Base-by-base conservation (phyloP, 2,888 invertebrate species). In the Abrostola tripartita region DNA sequence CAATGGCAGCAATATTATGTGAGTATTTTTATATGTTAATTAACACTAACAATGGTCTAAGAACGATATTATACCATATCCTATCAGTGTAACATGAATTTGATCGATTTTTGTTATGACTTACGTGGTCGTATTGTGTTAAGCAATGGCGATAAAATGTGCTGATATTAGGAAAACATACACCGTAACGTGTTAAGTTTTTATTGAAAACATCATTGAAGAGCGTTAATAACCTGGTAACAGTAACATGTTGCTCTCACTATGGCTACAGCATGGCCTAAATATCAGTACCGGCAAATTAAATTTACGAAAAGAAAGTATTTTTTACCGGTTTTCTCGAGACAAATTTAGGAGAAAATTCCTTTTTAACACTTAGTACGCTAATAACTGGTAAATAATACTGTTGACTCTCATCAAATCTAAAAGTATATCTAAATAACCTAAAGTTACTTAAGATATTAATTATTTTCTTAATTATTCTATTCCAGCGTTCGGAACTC, bases 1-100 rank as follows among this genome's bases (percentile, higher is more conserved):
- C 99, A 57, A 95, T 98, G 89, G 99, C 98, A 81, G 98, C 98
- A 61, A 97, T 99, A 87, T 95, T 99, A 84, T 98, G 99, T 99
- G 95, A 97, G 98, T 96, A 85, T 72, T 72, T 69, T 42, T 52
- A 42, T 35, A 41, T 49, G 65, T 24, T 65, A 68, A 56, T 65
- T 55, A 61, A 12, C 59, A 63, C 61, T 58, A 24, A 65, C 11
- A 60, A 11, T 61, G 40, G 24, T 60, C 42, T 60, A 52, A 50
- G 24, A 68, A 49, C 24, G 24, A 41, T 37, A 35, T 38, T n/a
- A 52, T 24, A 54, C 14, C 61, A 8, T 51, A 47, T 52, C 50
- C 40, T 63, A 52, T 52, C 47, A 37, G 49, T 64, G 52, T 47
- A 58, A 64, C 37, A 37, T 42, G 12, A 56, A 51, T 53, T 64